Evolutionary conservation across 2,113 vertebrate genomes (phyloP).

Genomic region (Picathartes gymnocephalus): DNA sequence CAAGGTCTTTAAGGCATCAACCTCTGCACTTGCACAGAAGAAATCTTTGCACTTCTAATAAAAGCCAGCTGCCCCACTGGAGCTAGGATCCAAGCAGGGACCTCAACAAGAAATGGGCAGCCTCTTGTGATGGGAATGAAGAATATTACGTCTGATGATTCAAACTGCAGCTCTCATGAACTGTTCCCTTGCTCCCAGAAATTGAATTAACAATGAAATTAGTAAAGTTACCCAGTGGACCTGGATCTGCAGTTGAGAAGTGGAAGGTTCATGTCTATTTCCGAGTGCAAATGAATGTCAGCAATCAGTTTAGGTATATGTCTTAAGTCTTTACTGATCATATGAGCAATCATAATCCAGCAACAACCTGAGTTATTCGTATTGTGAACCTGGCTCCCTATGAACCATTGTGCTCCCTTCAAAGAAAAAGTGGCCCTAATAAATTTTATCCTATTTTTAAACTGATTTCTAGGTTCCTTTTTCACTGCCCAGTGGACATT

Average conservation of each 20-base stretch:
- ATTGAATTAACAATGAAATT: neutral
- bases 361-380: neutral
- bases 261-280: neutral
- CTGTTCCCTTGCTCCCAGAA: neutral
- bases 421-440: neutral
- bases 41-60: neutral
- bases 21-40: neutral
- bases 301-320: neutral
- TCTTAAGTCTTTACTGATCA: neutral
- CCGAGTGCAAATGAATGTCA: neutral
- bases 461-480: neutral
- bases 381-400: neutral
- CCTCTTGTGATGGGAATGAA: neutral
- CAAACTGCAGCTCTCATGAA: neutral
- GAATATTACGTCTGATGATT: neutral
- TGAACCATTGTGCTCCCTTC: neutral
- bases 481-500: neutral
- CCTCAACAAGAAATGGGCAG: neutral
- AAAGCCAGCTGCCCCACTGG: neutral
- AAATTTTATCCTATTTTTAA: neutral
- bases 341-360: neutral
- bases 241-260: neutral
- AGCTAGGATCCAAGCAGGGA: neutral
- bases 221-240: neutral
- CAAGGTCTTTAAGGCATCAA: neutral